Conservation (phyloP, 2,113 vertebrate species). For the Passer montanus region DNA sequence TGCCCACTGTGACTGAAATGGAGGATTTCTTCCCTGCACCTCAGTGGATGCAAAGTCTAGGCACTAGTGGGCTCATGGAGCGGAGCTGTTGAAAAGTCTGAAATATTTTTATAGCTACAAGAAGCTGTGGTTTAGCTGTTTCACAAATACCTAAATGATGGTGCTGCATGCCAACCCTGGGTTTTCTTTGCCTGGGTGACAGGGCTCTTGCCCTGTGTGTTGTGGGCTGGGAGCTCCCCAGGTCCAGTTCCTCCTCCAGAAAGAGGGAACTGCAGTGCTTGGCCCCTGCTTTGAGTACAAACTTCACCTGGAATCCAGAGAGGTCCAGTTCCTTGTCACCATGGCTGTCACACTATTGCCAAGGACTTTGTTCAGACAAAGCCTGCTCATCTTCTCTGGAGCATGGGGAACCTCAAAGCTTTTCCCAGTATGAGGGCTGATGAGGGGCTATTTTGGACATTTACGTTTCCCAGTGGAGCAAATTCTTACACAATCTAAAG, state of each 20-base stretch:
- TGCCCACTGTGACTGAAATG: neutral
- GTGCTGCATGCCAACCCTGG: neutral
- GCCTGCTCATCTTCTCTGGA: neutral
- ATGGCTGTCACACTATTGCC: fast-evolving
- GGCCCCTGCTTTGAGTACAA: neutral
- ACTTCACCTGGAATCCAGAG: neutral
- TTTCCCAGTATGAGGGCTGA: neutral
- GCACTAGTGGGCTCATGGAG: neutral
- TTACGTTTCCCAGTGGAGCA: neutral
- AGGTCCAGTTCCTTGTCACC: neutral
- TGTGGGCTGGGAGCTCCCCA: neutral
- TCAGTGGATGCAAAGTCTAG: neutral
- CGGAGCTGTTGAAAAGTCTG: neutral
- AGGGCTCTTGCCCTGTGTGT: neutral
- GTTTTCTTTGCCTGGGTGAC: neutral
- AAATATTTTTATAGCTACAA: neutral
- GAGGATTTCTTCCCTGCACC: neutral
- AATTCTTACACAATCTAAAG: neutral
- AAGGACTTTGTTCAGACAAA: neutral
- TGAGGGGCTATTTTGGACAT: neutral
- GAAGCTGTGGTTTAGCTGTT: neutral
- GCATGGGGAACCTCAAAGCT: neutral
- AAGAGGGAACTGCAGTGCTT: neutral
- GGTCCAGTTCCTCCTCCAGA: neutral
- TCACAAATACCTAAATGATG: neutral